phyloP scores from a whole-genome alignment of 1,140 invertebrate genomes.

The Drosophila azteca region DNA sequence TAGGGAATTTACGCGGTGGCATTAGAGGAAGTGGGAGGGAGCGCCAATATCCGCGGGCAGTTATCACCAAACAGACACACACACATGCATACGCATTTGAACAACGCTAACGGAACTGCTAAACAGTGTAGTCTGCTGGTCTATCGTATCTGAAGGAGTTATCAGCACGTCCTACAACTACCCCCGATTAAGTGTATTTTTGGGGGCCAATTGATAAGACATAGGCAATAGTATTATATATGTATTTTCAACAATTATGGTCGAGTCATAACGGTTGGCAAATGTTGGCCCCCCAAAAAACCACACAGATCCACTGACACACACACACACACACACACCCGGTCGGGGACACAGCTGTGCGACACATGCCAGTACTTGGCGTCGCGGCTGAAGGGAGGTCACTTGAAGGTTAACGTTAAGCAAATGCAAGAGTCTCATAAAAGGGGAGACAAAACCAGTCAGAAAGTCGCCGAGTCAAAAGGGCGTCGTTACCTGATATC shows the following conservation, averaged over 20 bases:
- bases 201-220: conserved; percentile 8
- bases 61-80: conserved; percentile 25
- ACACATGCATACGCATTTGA: background rate
- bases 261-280: conserved; percentile 13
- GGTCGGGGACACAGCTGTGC: conserved; percentile 4
- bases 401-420: conserved; percentile 74
- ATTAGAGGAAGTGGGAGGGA: background rate
- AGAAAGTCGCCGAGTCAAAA: conserved; percentile 35
- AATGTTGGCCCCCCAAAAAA: conserved; percentile 29
- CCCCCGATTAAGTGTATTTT: too few species aligned
- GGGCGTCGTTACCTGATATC: conserved; percentile 15
- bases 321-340: conserved; percentile 24
- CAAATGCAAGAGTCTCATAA: conserved; percentile 35
- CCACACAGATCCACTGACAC: conserved; percentile 10
- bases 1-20: too few species aligned
- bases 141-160: too few species aligned
- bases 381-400: conserved; percentile 54
- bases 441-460: conserved; percentile 50
- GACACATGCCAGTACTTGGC: conserved; percentile 35
- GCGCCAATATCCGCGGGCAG: conserved; percentile 2
- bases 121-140: too few species aligned
- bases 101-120: conserved; percentile 1
- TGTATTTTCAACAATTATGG: conserved; percentile 3
- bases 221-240: background rate
- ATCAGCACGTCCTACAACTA: too few species aligned